Evolutionary conservation across 2,888 invertebrate genomes (phyloP).

Genomic region (Auanema sp.): DNA sequence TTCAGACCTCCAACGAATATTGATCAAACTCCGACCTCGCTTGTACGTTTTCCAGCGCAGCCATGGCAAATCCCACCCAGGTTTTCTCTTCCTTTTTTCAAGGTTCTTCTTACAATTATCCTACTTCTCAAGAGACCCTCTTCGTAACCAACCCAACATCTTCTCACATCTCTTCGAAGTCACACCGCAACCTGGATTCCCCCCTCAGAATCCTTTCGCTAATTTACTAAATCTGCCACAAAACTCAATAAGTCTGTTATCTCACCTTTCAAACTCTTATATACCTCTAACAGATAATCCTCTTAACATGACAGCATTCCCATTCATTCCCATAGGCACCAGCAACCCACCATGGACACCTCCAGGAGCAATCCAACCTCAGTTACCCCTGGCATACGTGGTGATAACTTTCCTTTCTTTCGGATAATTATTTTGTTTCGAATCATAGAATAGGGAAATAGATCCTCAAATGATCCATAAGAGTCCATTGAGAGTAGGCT

Average conservation of each 20-base stretch:
- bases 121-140: not conserved
- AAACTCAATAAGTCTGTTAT: not conserved
- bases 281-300: not conserved
- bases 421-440: no score
- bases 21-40: slow-evolving; percentile 4
- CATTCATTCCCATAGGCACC: slow-evolving; percentile 21
- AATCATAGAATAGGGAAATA: no score
- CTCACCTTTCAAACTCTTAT: not conserved
- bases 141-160: no score
- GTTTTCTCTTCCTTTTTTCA: not conserved
- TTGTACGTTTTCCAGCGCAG: slow-evolving; percentile 54
- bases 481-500: no score
- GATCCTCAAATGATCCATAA: no score
- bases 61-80: slow-evolving; percentile 55
- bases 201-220: not conserved
- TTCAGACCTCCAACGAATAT: not conserved
- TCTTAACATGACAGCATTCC: slow-evolving; percentile 5
- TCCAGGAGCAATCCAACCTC: not conserved
- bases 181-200: slow-evolving; percentile 8
- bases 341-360: slow-evolving; percentile 10
- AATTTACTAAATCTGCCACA: not conserved
- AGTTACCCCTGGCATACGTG: not conserved
- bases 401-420: no score
- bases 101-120: not conserved
- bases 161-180: slow-evolving; percentile 8